A percentile compares a stretch with the other conserved stretches of the same genome.
phyloP scores from a whole-genome alignment of 2,113 vertebrate genomes.

The Lophotis ruficrista region DNA sequence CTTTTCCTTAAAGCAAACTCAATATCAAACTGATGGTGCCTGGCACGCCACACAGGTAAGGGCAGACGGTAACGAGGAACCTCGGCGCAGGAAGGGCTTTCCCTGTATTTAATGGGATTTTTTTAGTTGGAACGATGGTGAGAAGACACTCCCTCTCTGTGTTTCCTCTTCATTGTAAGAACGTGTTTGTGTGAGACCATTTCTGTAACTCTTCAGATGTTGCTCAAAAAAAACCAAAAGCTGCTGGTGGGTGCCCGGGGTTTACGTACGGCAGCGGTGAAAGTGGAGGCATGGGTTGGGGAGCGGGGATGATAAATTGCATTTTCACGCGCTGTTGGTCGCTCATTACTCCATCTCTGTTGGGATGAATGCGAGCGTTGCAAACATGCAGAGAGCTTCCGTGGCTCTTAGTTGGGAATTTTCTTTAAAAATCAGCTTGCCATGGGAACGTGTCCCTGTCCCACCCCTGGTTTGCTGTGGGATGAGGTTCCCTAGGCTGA shows the following conservation, averaged over 20 bases:
- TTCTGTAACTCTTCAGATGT: not conserved
- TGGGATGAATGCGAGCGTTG: not conserved
- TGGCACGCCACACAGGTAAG: not conserved
- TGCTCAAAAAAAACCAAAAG: not conserved
- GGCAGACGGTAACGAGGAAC: not conserved
- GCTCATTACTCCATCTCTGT: fast-evolving
- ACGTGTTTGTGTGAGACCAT: fast-evolving
- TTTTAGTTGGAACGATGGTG: not conserved
- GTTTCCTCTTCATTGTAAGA: not conserved
- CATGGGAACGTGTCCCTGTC: not conserved
- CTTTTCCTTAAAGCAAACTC: slow-evolving; percentile 54
- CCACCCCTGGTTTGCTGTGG: not conserved
- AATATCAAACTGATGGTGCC: not conserved
- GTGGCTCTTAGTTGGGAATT: not conserved
- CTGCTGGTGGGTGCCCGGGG: not conserved
- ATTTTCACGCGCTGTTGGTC: not conserved
- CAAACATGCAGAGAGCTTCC: not conserved
- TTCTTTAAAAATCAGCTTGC: not conserved
- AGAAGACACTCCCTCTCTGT: not conserved
- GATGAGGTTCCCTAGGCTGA: not conserved
- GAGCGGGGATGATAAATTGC: fast-evolving
- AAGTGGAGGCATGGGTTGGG: not conserved
- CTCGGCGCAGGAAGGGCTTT: not conserved
- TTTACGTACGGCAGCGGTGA: fast-evolving
- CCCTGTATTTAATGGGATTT: not conserved